Conservation (phyloP, 2,113 vertebrate genomes). For the Centrocercus urophasianus region DNA sequence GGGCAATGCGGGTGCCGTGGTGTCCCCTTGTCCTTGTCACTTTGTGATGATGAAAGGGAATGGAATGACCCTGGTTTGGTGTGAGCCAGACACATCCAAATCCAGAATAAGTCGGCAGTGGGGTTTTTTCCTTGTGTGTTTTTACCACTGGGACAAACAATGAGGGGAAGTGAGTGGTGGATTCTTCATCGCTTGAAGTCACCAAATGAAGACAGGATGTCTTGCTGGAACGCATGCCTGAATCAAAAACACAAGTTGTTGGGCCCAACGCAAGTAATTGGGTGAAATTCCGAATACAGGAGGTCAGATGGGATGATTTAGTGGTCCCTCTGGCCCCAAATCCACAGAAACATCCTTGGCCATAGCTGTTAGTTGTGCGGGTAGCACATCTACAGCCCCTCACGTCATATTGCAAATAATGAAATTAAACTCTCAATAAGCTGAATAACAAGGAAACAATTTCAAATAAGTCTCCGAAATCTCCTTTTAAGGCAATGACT, state of each 20-base stretch:
- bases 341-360: background rate
- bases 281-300: background rate
- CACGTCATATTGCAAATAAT: background rate
- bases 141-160: background rate
- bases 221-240: background rate
- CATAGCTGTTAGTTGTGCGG: background rate
- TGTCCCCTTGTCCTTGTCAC: background rate
- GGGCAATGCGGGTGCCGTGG: background rate
- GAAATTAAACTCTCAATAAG: slow-evolving; percentile 49
- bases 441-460: slow-evolving; percentile 71
- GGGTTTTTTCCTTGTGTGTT: background rate
- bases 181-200: slow-evolving; percentile 16
- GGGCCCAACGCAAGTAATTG: background rate
- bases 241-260: slow-evolving; percentile 2
- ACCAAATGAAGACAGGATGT: background rate
- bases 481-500: slow-evolving; percentile 71
- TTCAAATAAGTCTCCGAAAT: slow-evolving; percentile 53
- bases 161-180: background rate
- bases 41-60: background rate
- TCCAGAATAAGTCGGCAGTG: background rate
- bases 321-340: background rate
- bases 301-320: background rate
- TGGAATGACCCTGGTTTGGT: background rate
- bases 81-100: background rate
- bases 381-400: background rate